These are phyloP conservation scores for Gymnorhina tibicen DNA, from an alignment of 2,113 vertebrate species.

Conservation along the genomic window DNA sequence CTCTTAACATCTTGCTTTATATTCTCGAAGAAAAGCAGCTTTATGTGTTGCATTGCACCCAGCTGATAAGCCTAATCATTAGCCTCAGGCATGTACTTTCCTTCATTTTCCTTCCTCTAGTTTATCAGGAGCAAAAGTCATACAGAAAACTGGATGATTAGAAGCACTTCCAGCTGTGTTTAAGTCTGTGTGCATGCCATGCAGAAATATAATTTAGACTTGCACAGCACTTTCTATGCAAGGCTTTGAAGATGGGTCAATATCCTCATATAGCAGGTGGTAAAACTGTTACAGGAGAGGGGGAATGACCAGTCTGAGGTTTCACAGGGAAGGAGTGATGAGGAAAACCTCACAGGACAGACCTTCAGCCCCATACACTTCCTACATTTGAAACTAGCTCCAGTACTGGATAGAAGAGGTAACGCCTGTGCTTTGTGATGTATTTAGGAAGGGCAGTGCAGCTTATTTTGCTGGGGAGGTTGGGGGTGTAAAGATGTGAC, in stretches of 20 bases:
- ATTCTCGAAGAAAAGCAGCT: constrained; percentile 5
- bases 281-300: neutral
- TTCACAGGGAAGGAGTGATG: neutral
- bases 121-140: neutral
- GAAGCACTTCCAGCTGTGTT: constrained; percentile 40
- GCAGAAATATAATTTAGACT: neutral
- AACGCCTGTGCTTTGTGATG: neutral
- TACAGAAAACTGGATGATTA: constrained; percentile 1
- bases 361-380: neutral
- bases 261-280: neutral
- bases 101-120: neutral
- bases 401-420: neutral
- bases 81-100: constrained; percentile 15
- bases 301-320: neutral
- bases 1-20: neutral
- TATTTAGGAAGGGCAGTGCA: neutral
- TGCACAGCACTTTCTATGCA: neutral
- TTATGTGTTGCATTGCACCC: neutral
- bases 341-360: neutral
- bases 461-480: neutral
- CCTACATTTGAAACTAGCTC: neutral
- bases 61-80: constrained; percentile 12
- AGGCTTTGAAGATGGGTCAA: neutral
- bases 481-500: neutral
- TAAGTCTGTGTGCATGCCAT: neutral